phyloP scores from a whole-genome alignment of 2,797 vertebrate genomes.

The Coreius guichenoti region DNA sequence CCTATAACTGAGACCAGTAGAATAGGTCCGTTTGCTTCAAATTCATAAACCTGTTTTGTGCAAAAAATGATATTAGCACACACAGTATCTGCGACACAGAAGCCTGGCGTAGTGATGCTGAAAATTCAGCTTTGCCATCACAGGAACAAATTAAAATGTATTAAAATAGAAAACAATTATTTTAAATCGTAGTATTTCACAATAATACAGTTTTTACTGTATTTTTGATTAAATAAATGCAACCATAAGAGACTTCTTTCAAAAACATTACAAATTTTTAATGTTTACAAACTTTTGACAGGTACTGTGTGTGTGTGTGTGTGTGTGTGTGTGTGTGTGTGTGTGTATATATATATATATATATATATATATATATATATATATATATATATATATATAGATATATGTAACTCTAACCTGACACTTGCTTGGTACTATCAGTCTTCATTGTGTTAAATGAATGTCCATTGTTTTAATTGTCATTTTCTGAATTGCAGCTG shows the following conservation, averaged over 20 bases:
- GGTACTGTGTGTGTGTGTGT: too few species aligned
- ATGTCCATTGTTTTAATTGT: not conserved
- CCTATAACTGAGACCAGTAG: not conserved
- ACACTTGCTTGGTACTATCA: not conserved
- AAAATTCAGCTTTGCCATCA: not conserved
- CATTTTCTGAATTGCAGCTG: slow-evolving; percentile 44
- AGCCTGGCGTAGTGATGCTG: not conserved
- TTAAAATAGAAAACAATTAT: not conserved
- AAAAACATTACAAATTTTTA: not conserved
- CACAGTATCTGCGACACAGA: not conserved
- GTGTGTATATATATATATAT: too few species aligned
- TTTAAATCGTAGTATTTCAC: not conserved
- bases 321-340: too few species aligned
- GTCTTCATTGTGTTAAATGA: not conserved
- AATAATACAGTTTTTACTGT: not conserved
- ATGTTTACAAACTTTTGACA: too few species aligned
- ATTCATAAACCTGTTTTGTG: not conserved
- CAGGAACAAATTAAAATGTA: not conserved
- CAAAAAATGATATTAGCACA: not conserved
- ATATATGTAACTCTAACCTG: not conserved
- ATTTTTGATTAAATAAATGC: not conserved
- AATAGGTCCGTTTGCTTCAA: not conserved
- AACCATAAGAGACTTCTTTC: not conserved
- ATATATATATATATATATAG: not conserved
- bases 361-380: too few species aligned